A percentile compares a stretch with the other conserved stretches of the same genome.
Conservation (phyloP, 2,888 invertebrate species). For the Diarsia brunnea region DNA sequence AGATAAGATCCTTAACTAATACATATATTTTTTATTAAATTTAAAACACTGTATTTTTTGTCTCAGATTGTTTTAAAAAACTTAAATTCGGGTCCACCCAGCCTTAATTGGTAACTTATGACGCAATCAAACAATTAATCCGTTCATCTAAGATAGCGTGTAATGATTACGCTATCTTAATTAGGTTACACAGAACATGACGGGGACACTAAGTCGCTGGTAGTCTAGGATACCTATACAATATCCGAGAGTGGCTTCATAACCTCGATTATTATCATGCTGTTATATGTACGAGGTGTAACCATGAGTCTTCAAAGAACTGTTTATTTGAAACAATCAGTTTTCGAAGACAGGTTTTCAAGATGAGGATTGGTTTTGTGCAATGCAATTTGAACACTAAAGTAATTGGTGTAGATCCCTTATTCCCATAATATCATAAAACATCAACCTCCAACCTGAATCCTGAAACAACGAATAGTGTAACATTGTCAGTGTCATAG, state of each 20-base stretch:
- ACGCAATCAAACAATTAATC: slow-evolving; percentile 57
- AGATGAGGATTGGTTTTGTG: background rate
- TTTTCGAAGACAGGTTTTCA: background rate
- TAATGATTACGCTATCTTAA: slow-evolving; percentile 46
- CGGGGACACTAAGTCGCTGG: slow-evolving; percentile 19
- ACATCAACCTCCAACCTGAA: slow-evolving; percentile 2
- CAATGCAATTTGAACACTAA: background rate
- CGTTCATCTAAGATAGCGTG: slow-evolving; percentile 37
- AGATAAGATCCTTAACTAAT: too few relatives aligned
- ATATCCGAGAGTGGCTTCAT: background rate
- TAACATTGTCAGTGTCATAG: slow-evolving; percentile 40
- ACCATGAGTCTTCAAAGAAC: background rate
- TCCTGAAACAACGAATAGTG: slow-evolving; percentile 31
- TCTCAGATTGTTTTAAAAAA: too few relatives aligned
- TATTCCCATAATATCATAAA: background rate
- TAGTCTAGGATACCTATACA: background rate
- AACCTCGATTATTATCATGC: background rate
- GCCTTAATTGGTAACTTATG: slow-evolving; percentile 55
- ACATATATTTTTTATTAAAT: too few relatives aligned
- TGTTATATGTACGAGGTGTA: too few relatives aligned
- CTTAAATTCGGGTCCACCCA: too few relatives aligned
- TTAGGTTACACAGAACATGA: slow-evolving; percentile 48
- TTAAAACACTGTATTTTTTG: too few relatives aligned
- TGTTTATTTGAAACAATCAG: too few relatives aligned
- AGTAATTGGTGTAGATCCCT: background rate